A percentile compares a stretch with the other conserved stretches of the same genome.
Evolutionary conservation across 1,140 invertebrate genomes (phyloP).

Genomic region (Drosophila lini): DNA sequence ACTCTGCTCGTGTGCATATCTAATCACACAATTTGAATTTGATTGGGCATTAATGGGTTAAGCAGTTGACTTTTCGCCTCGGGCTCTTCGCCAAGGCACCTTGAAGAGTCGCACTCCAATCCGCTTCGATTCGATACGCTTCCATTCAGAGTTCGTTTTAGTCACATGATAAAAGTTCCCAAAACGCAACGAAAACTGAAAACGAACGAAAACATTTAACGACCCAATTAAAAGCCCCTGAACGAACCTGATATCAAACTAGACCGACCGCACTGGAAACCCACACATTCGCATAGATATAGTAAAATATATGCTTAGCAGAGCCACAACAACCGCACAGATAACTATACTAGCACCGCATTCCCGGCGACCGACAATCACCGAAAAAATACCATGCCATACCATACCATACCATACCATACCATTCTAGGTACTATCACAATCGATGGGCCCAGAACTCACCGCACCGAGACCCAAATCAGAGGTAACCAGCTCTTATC

Average conservation of each 20-base stretch:
- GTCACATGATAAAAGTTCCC: slow-evolving; percentile 46
- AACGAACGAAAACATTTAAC: slow-evolving; percentile 69
- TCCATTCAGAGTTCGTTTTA: slow-evolving; percentile 40
- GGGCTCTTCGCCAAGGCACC: slow-evolving; percentile 47
- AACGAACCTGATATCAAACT: slow-evolving; percentile 73
- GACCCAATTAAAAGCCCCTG: slow-evolving; percentile 78
- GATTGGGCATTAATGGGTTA: slow-evolving; percentile 79
- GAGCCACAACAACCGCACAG: slow-evolving; percentile 44
- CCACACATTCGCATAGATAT: slow-evolving; percentile 65
- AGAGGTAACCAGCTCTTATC: slow-evolving; percentile 76
- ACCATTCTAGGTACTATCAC: slow-evolving; percentile 10
- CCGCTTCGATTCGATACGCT: slow-evolving; percentile 13
- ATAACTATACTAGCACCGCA: slow-evolving; percentile 39
- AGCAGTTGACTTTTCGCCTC: slow-evolving; percentile 61
- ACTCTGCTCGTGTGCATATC: slow-evolving; percentile 57
- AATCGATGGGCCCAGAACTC: slow-evolving; percentile 39
- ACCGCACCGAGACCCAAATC: slow-evolving; percentile 55
- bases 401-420: background rate
- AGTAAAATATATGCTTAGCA: slow-evolving; percentile 69
- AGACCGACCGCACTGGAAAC: slow-evolving; percentile 29
- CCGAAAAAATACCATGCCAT: slow-evolving; percentile 20
- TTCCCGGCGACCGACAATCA: slow-evolving; percentile 21
- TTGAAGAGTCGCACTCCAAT: slow-evolving; percentile 53
- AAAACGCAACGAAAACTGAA: slow-evolving; percentile 29
- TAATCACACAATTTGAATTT: slow-evolving; percentile 73